Percentiles rank a stretch among this genome's conserved stretches.
Evolutionary conservation across 2,113 vertebrate genomes (phyloP).

Genomic region (Platysteira castanea): DNA sequence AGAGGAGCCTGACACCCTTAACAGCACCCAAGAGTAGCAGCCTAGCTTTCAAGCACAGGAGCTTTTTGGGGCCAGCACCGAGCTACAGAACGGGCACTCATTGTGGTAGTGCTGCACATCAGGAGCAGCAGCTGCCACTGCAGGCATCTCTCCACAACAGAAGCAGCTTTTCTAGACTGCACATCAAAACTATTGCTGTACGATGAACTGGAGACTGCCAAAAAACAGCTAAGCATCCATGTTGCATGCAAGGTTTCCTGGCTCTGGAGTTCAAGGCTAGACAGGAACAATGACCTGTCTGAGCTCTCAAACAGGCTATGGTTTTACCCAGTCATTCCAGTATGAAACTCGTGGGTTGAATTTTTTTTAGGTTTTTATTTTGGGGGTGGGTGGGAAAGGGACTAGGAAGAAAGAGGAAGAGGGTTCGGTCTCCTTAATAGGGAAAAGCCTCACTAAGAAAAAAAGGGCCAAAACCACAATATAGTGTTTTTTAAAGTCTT

Average conservation of each 20-base stretch:
- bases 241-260: not conserved
- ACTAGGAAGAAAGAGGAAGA: not conserved
- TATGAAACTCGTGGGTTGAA: fast-evolving
- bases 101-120: not conserved
- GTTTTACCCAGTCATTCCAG: not conserved
- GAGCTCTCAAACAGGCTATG: not conserved
- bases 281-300: not conserved
- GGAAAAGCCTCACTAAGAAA: not conserved
- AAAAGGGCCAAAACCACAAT: not conserved
- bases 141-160: not conserved
- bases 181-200: not conserved
- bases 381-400: not conserved
- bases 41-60: fast-evolving
- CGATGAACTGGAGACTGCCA: fast-evolving
- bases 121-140: not conserved
- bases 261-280: not conserved
- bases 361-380: not conserved
- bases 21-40: not conserved
- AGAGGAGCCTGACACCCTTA: not conserved
- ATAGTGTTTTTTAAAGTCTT: slow-evolving; percentile 43
- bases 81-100: not conserved
- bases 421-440: not conserved
- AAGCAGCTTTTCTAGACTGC: not conserved
- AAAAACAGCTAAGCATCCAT: not conserved
- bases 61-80: not conserved